Evolutionary conservation across 1,140 invertebrate genomes (phyloP), one percentile per base, ranked within the genome.

Genomic region (Polypedilum pembai): DNA sequence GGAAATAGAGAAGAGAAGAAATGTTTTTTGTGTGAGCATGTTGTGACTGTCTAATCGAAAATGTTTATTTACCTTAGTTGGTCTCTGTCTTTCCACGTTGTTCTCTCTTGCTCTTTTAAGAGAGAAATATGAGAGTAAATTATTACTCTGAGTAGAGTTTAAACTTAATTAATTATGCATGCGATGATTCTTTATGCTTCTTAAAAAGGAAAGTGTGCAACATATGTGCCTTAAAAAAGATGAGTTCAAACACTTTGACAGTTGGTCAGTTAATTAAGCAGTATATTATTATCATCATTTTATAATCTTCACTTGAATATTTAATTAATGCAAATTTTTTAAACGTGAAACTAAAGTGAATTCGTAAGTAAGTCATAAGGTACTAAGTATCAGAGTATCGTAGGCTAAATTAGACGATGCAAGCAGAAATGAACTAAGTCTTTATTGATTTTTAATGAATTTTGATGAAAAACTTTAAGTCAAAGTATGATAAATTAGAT

Each of bases 111-210:
- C 45, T 12, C 41, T 12, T 12, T n/a, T 56, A n/a, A 4, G 45
- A 56, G 45, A 56, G 45, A 56, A 56, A n/a, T 56, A 12, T 4
- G 12, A 45, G 24, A 33, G 24, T 33, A 33, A 33, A 33, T 33
- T 33, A 33, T 33, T 33, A 5, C 24, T 45, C 40, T 41, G 41
- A 45, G 15, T 33, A 15, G 2, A 7, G 8, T 69, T 69, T 18
- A 20, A 17, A 69, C 10, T 17, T 69, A 66, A 69, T 69, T 69
- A 69, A 69, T 69, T 69, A 69, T 69, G 17, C 65, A 69, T 69
- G 65, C 65, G 17, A 10, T 20, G 8, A 10, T 18, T n/a, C 17
- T 20, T 21, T 18, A 69, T 8, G 65, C 10, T 69, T 69, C 65
- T 69, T 20, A 56, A 1, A 56, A 56, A 56, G n/a, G 1, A 56